These are phyloP conservation scores for Pseudococcus longispinus DNA, from an alignment of 2,888 invertebrate genomes.

Conservation along the genomic window DNA sequence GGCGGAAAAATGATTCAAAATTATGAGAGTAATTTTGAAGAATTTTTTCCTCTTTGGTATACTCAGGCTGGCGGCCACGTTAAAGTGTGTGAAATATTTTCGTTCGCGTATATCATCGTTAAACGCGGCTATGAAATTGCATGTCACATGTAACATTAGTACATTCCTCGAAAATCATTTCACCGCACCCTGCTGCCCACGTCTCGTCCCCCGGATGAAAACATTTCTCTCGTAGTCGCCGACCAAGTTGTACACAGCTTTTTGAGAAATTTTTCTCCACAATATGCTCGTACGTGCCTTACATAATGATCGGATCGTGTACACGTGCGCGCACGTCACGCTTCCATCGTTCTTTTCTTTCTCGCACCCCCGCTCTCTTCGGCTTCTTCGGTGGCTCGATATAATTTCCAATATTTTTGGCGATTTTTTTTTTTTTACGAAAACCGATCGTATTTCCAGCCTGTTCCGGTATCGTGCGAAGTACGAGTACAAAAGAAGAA, in stretches of 20 bases:
- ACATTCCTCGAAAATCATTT: conserved; percentile 37
- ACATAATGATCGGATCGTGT: not conserved
- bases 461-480: not conserved
- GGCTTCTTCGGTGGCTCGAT: not conserved
- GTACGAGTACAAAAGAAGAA: not conserved
- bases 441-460: not conserved
- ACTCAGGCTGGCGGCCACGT: not conserved
- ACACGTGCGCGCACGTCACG: conserved; percentile 11
- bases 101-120: conserved; percentile 28
- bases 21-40: conserved; percentile 37
- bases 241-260: conserved; percentile 34
- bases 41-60: conserved; percentile 11
- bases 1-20: conserved; percentile 7
- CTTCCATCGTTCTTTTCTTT: not conserved
- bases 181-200: not conserved
- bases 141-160: conserved; percentile 36
- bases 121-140: conserved; percentile 33
- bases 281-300: conserved; percentile 27
- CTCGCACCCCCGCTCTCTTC: not conserved
- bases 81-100: conserved; percentile 32
- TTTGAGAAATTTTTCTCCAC: conserved; percentile 44
- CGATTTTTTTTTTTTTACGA: not conserved
- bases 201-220: not conserved
- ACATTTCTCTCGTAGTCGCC: not conserved
- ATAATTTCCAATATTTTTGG: not conserved